Evolutionary conservation across 2,113 vertebrate species (phyloP).

Genomic region (Pedionomus torquatus): DNA sequence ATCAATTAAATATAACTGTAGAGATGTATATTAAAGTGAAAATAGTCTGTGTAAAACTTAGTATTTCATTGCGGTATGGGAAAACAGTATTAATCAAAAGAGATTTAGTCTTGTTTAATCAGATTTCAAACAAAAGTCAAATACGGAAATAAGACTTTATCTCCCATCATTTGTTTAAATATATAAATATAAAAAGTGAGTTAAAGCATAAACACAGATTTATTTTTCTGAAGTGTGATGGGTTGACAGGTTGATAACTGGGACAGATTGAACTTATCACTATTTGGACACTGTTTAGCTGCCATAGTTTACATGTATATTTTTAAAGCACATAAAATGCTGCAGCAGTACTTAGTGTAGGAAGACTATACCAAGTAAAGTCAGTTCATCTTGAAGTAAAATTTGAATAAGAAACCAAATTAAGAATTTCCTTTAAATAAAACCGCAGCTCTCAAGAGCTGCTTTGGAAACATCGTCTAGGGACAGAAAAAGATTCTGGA

Average conservation of each 20-base stretch:
- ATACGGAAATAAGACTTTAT: background rate
- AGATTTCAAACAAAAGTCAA: background rate
- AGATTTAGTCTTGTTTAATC: background rate
- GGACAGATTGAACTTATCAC: background rate
- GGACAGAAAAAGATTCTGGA: background rate
- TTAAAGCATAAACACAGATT: background rate
- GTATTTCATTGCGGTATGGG: background rate
- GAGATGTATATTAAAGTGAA: background rate
- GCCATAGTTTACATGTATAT: background rate
- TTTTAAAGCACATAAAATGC: background rate
- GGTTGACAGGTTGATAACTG: background rate
- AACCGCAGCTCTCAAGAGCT: background rate
- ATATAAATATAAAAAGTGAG: background rate
- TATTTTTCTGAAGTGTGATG: background rate
- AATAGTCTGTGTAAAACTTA: background rate
- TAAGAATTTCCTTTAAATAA: background rate
- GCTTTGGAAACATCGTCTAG: background rate
- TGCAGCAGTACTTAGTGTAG: background rate
- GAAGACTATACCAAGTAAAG: background rate
- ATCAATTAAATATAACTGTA: background rate
- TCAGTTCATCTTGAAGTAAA: background rate
- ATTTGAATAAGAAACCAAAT: background rate
- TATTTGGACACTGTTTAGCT: background rate
- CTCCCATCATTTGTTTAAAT: background rate
- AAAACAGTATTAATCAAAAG: background rate